Percentiles rank a stretch among this genome's conserved stretches.
Evolutionary conservation across 2,888 invertebrate species (phyloP).

Genomic region (Caenorhabditis uteleia): DNA sequence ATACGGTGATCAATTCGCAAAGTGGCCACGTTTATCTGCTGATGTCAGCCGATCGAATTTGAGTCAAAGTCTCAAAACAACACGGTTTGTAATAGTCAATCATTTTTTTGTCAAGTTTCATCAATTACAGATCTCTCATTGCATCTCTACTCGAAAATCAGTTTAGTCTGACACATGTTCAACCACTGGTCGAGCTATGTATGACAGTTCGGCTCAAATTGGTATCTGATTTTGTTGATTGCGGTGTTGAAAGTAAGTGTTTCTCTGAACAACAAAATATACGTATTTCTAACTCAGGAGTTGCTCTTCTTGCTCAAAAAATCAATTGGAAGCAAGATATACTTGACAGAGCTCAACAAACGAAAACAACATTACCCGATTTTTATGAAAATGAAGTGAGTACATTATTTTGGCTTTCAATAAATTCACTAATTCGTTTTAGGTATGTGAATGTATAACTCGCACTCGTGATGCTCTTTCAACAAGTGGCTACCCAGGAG

Average conservation of each 20-base stretch:
- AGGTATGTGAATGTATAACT: slow-evolving; percentile 62
- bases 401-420: neutral
- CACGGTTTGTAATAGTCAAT: slow-evolving; percentile 37
- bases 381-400: slow-evolving; percentile 66
- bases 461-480: slow-evolving; percentile 58
- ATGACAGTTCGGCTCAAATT: slow-evolving; percentile 64
- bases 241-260: slow-evolving; percentile 46
- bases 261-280: neutral
- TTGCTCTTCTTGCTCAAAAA: slow-evolving; percentile 50
- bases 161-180: slow-evolving; percentile 55
- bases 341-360: slow-evolving; percentile 47
- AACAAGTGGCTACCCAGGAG: slow-evolving; percentile 58
- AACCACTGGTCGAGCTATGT: slow-evolving; percentile 66
- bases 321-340: slow-evolving; percentile 68
- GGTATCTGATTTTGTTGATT: slow-evolving; percentile 56
- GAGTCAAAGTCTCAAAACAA: slow-evolving; percentile 55
- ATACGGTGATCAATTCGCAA: slow-evolving; percentile 58
- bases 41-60: slow-evolving; percentile 48
- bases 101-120: slow-evolving; percentile 2
- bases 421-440: neutral
- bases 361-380: slow-evolving; percentile 68
- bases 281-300: slow-evolving; percentile 22
- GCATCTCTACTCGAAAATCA: slow-evolving; percentile 59
- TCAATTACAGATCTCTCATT: slow-evolving; percentile 51
- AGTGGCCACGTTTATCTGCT: slow-evolving; percentile 58